Evolutionary conservation across 2,113 vertebrate species (phyloP).

Genomic region (Macrotis lagotis): DNA sequence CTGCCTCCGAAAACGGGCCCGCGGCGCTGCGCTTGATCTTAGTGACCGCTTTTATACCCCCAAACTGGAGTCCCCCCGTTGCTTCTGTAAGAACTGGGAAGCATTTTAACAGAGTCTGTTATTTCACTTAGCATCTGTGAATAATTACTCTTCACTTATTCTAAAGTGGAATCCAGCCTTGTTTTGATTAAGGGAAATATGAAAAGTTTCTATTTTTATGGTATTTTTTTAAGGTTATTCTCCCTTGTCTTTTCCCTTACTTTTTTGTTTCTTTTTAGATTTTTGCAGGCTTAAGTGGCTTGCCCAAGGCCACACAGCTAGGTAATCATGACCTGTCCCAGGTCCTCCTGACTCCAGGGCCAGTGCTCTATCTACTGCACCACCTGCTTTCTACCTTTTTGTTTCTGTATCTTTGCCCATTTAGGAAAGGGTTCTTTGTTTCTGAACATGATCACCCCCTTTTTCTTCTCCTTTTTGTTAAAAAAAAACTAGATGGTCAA

Average conservation of each 20-base stretch:
- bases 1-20: no score
- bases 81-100: background rate
- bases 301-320: no score
- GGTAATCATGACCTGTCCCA: no score
- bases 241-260: conserved; percentile 26
- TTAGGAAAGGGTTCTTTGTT: background rate
- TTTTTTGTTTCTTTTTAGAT: no score
- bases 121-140: conserved; percentile 41
- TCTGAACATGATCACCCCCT: conserved; percentile 28
- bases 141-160: conserved; percentile 19
- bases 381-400: conserved; percentile 9
- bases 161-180: conserved; percentile 9
- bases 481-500: background rate
- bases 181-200: conserved; percentile 43
- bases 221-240: conserved; percentile 18
- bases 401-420: background rate
- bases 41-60: no score
- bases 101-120: conserved; percentile 28
- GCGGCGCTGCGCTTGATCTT: no score
- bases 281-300: no score
- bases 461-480: background rate
- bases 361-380: no score
- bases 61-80: no score
- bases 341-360: no score
- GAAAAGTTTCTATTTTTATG: conserved; percentile 37